Conservation (phyloP, 2,888 invertebrate species). For the Azorinus chamasolen region DNA sequence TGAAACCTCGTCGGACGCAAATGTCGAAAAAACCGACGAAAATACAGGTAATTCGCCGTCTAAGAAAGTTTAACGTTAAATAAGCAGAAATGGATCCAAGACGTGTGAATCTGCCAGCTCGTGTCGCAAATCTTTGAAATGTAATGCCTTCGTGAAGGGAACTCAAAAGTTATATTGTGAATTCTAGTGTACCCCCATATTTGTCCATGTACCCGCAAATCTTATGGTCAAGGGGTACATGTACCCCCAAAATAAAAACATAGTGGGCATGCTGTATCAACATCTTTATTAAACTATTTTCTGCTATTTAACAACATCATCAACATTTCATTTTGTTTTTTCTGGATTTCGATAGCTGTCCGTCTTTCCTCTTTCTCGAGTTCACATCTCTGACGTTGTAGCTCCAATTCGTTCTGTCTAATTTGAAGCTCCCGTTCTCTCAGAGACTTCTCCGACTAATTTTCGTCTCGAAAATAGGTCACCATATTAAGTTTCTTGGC, state of each 20-base stretch:
- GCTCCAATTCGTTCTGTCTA: constrained; percentile 4
- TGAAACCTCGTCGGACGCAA: no score
- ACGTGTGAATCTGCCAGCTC: no score
- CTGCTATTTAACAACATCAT: background rate
- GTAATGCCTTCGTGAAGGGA: background rate
- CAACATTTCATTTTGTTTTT: constrained; percentile 10
- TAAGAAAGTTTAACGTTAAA: no score
- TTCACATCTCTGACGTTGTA: constrained; percentile 11
- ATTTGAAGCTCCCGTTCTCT: background rate
- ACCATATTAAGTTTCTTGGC: background rate
- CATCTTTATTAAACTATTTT: background rate
- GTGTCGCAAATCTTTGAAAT: no score
- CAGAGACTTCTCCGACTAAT: background rate
- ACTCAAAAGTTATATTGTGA: no score
- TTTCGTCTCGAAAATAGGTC: background rate
- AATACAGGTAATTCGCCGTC: no score
- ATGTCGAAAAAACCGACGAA: no score
- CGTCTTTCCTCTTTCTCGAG: constrained; percentile 5
- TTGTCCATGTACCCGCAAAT: background rate
- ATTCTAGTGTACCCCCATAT: no score
- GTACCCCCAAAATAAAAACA: no score
- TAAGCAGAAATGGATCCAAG: no score
- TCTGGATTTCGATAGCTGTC: background rate
- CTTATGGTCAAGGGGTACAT: no score
- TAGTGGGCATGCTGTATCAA: background rate